Base-by-base conservation (phyloP, 2,888 invertebrate species). In the Leucoptera coffeella region DNA sequence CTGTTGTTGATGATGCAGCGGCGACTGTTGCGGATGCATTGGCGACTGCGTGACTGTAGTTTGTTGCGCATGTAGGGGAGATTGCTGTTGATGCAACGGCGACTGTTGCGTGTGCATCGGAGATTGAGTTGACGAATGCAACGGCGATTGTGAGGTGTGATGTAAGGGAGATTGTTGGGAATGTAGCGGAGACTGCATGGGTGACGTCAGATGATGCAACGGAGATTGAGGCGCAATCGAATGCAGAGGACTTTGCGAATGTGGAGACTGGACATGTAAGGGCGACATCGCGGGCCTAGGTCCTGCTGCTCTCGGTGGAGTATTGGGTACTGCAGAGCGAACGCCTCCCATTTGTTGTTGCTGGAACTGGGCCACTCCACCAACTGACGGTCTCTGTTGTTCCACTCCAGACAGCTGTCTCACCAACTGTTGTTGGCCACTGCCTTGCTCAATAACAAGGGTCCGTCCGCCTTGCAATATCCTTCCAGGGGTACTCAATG, bases 71-170 rank as follows among this genome's bases (percentile, higher is more conserved):
- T 64, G 61, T 23, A 55, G 33, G 8, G 61, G 61, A 2, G 62
- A 60, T 29, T 61, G 62, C 9, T 58, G 42, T 12, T 56, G 49
- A 32, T 61, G 60, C 17, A 58, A 32, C 1, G 60, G 37, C 49
- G 60, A 60, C 29, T 62, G 62, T 29, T 61, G 62, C 10, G 61
- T 54, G 30, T 62, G 62, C 32, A 62, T 37, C 9, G 62, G 62
- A 5, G 62, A 62, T 33, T 59, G 61, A 51, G 59, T 57, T 22
- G 58, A 58, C 2, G 59, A 56, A 30, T 56, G 56, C 8, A 55
- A 36, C 11, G 56, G 56, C 3, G 56, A 57, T 20, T 57, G 56
- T 4, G 49, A 49, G 7, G 50, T 46, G 3, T 49, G 29, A 26
- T 30, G 29, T 7, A 30, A 15, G n/a, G 32, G 29, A 1, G 30